Evolutionary conservation across 1,140 invertebrate genomes (phyloP).

Genomic region (Nasonia vitripennis): DNA sequence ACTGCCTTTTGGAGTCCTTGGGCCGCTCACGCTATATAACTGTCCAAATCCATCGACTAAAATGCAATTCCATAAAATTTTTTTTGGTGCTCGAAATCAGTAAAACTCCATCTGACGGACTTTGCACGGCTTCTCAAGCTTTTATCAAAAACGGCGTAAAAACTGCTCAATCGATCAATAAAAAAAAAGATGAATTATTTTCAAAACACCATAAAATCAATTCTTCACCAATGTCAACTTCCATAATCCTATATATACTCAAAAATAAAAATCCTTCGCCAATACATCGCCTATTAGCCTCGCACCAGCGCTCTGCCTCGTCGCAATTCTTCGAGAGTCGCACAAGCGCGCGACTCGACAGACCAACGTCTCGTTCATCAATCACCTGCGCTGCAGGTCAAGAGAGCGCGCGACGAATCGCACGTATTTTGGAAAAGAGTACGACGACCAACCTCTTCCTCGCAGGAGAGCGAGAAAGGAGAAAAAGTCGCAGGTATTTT

Average conservation of each 20-base stretch:
- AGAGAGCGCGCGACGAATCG: conserved; percentile 43
- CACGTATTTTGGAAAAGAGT: conserved; percentile 45
- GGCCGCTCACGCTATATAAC: too few relatives aligned
- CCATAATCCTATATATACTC: background rate
- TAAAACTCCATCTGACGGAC: too few relatives aligned
- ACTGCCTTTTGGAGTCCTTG: too few relatives aligned
- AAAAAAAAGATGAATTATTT: background rate
- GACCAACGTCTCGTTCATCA: conserved; percentile 43
- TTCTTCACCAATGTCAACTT: background rate
- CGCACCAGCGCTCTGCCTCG: background rate
- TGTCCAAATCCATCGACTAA: too few relatives aligned
- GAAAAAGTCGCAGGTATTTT: conserved; percentile 21
- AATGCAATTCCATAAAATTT: too few relatives aligned
- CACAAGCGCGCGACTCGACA: background rate
- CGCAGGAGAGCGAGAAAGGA: background rate
- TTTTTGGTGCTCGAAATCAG: too few relatives aligned
- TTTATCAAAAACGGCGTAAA: too few relatives aligned
- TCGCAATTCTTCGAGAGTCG: background rate
- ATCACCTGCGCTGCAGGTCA: conserved; percentile 23
- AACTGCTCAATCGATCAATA: background rate
- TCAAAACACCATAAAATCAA: background rate
- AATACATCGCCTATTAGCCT: conserved; percentile 9
- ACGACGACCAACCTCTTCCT: background rate
- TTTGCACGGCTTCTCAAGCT: too few relatives aligned
- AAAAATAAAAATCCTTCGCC: background rate